Evolutionary conservation across 2,113 vertebrate species (phyloP).

Genomic region (Leptobrachium leishanense): DNA sequence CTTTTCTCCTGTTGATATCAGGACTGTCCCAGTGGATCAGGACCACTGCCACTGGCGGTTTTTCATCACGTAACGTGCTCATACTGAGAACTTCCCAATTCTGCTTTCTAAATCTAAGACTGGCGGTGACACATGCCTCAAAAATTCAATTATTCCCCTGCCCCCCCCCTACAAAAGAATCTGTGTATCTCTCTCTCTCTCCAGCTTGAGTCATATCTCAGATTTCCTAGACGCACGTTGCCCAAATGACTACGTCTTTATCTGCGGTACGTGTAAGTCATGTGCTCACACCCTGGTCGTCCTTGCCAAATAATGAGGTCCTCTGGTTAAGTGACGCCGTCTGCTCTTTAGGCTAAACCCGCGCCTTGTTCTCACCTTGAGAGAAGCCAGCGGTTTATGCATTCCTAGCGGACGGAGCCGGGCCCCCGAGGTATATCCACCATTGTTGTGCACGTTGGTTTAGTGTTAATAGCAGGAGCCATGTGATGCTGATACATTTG

Average conservation of each 20-base stretch:
- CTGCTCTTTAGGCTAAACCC: neutral
- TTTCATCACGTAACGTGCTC: too few species aligned
- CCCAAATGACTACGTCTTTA: slow-evolving; percentile 2
- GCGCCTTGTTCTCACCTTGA: neutral
- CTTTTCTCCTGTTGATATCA: too few species aligned
- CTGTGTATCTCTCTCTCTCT: neutral
- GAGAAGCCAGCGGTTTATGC: neutral
- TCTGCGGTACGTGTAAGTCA: neutral
- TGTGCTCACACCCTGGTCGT: neutral
- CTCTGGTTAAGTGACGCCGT: neutral
- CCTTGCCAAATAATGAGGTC: neutral
- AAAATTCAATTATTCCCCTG: slow-evolving; percentile 28
- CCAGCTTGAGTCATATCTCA: slow-evolving; percentile 9
- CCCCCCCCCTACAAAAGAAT: slow-evolving; percentile 19
- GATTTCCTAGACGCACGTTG: slow-evolving; percentile 27
- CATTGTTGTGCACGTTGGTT: too few species aligned
- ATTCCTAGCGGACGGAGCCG: neutral
- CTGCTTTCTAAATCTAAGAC: neutral
- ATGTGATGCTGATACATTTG: too few species aligned
- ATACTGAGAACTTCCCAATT: slow-evolving; percentile 6
- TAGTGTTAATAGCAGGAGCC: too few species aligned
- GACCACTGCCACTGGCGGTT: too few species aligned
- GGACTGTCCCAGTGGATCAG: too few species aligned
- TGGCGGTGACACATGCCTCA: slow-evolving; percentile 30
- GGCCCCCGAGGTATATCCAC: too few species aligned